These are phyloP conservation scores for Netelia fuscicornis DNA, from an alignment of 2,888 invertebrate species.

Conservation along the genomic window DNA sequence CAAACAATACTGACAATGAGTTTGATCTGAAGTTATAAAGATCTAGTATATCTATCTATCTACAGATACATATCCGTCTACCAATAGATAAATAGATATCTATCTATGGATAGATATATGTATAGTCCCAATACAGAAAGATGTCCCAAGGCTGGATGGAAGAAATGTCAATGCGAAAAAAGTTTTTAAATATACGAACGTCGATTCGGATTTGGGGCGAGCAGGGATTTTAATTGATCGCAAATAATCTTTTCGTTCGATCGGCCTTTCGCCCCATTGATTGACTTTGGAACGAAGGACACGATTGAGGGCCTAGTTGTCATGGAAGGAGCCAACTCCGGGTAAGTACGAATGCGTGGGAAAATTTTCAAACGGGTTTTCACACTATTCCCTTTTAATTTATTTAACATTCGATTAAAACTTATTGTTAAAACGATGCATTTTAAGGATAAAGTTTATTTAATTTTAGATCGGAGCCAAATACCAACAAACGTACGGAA, in stretches of 20 bases:
- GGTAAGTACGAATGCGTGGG: neutral
- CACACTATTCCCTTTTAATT: too few relatives aligned
- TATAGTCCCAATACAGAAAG: neutral
- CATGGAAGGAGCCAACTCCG: neutral
- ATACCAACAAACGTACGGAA: too few relatives aligned
- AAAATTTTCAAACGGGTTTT: neutral
- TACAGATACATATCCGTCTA: too few relatives aligned
- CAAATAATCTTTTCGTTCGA: neutral
- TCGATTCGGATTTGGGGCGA: neutral
- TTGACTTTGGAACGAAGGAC: neutral
- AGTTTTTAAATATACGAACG: neutral
- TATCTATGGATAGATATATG: neutral
- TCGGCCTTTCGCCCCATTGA: neutral
- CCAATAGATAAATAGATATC: too few relatives aligned
- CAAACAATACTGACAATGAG: too few relatives aligned
- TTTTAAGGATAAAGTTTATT: too few relatives aligned
- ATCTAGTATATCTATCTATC: too few relatives aligned
- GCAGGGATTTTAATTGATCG: conserved; percentile 2
- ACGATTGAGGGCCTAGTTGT: neutral
- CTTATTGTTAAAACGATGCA: too few relatives aligned
- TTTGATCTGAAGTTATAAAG: too few relatives aligned
- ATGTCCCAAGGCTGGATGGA: too few relatives aligned
- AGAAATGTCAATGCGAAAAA: neutral
- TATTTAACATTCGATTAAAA: too few relatives aligned
- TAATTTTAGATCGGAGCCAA: too few relatives aligned